Percentiles rank a stretch among this genome's conserved stretches.
Evolutionary conservation across 2,888 invertebrate species (phyloP).

Genomic region (Platynereis dumerilii): DNA sequence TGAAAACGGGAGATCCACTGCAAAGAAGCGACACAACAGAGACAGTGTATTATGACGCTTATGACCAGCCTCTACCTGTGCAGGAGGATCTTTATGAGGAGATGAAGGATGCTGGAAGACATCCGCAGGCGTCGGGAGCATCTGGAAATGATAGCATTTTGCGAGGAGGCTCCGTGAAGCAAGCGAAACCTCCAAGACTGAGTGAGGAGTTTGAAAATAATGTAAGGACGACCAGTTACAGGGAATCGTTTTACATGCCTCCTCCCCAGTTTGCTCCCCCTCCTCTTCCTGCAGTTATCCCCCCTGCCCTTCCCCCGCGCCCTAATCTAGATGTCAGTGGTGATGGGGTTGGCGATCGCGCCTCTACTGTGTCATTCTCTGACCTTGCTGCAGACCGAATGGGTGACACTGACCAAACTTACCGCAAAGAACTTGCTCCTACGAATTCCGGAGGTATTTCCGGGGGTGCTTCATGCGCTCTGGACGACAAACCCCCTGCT

Average conservation of each 20-base stretch:
- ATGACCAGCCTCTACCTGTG: too few species aligned
- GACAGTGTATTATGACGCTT: too few species aligned
- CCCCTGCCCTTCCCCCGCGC: not conserved
- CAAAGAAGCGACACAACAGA: too few species aligned
- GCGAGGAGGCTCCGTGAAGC: too few species aligned
- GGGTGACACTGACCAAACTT: too few species aligned
- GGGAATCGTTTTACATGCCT: conserved; percentile 15
- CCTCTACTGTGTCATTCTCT: conserved; percentile 6
- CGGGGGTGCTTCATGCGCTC: not conserved
- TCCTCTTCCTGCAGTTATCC: conserved; percentile 9
- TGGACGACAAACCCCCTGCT: not conserved
- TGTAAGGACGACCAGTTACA: not conserved
- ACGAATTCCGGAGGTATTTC: not conserved
- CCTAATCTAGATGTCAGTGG: not conserved
- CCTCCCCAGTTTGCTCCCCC: conserved; percentile 24
- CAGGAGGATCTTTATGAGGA: not conserved
- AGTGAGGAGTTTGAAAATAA: not conserved
- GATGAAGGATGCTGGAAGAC: too few species aligned
- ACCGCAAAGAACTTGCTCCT: too few species aligned
- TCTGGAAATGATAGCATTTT: too few species aligned
- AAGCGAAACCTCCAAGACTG: too few species aligned
- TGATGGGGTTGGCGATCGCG: not conserved
- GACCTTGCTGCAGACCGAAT: conserved; percentile 6
- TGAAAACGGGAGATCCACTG: too few species aligned
- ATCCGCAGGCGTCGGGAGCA: too few species aligned